A percentile compares a stretch with the other conserved stretches of the same genome.
phyloP scores from a whole-genome alignment of 2,888 invertebrate species.

The Neoascia interrupta region DNA sequence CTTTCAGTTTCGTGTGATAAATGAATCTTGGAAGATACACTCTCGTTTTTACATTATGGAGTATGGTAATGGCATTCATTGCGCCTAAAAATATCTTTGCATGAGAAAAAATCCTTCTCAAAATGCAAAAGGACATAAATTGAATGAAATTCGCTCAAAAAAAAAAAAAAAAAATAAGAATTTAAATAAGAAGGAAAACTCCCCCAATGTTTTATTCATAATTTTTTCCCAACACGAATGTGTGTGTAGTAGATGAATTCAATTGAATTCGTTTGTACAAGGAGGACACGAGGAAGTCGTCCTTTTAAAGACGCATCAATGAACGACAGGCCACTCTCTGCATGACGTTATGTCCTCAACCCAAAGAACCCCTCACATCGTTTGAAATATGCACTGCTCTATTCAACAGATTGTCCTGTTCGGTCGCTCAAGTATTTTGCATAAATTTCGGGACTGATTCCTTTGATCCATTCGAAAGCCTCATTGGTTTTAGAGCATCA shows the following conservation, averaged over 20 bases:
- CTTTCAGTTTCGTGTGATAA: slow-evolving; percentile 4
- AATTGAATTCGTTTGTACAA: no score
- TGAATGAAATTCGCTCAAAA: neutral
- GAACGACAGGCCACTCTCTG: no score
- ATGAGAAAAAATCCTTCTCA: neutral
- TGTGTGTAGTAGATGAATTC: no score
- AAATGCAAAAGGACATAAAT: slow-evolving; percentile 8
- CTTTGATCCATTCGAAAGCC: slow-evolving; percentile 6
- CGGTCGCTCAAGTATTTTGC: slow-evolving; percentile 1
- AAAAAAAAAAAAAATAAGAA: no score
- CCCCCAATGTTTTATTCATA: slow-evolving; percentile 29
- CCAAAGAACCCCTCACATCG: no score
- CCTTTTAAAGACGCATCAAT: no score
- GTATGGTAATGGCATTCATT: neutral
- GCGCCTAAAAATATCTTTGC: neutral
- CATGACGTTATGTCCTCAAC: no score
- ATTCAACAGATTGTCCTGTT: slow-evolving; percentile 16
- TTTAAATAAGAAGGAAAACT: no score
- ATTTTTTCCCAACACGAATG: slow-evolving; percentile 2
- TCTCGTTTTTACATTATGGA: neutral
- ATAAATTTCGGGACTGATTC: slow-evolving; percentile 6
- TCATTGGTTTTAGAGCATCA: slow-evolving; percentile 11
- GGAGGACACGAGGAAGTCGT: neutral
- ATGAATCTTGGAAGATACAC: neutral
- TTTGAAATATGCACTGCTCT: neutral